These are phyloP conservation scores for Chloebia gouldiae DNA, from an alignment of 2,113 vertebrate genomes.

Conservation along the genomic window DNA sequence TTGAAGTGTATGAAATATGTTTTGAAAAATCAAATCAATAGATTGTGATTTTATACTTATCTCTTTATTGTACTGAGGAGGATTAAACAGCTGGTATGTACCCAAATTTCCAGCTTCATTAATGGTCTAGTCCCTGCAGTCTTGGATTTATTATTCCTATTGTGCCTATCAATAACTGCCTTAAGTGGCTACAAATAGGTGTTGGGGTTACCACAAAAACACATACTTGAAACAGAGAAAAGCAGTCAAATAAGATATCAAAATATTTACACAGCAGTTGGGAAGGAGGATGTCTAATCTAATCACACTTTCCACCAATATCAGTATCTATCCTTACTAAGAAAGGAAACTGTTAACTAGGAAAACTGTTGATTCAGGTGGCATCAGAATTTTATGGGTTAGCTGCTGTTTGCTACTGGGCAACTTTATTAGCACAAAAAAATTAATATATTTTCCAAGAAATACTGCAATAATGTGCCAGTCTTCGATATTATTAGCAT, in stretches of 20 bases:
- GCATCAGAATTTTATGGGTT: background rate
- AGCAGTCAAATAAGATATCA: background rate
- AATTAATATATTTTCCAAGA: background rate
- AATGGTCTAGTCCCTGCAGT: background rate
- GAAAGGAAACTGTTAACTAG: background rate
- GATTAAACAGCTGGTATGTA: background rate
- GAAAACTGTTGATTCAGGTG: background rate
- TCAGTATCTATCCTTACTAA: background rate
- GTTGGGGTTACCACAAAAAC: background rate
- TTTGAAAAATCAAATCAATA: slow-evolving; percentile 16
- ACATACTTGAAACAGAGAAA: background rate
- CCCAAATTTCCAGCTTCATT: background rate
- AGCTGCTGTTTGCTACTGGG: background rate
- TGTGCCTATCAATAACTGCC: background rate
- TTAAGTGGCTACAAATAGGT: background rate
- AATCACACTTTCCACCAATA: background rate
- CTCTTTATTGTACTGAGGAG: background rate
- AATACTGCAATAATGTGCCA: background rate
- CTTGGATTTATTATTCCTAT: background rate
- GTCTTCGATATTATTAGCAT: background rate
- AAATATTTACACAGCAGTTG: slow-evolving; percentile 2
- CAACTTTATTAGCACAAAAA: background rate
- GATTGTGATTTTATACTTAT: background rate
- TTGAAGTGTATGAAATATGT: background rate
- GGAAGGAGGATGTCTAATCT: background rate